Evolutionary conservation across 2,888 invertebrate genomes (phyloP).

Genomic region (Drosophila limbata): DNA sequence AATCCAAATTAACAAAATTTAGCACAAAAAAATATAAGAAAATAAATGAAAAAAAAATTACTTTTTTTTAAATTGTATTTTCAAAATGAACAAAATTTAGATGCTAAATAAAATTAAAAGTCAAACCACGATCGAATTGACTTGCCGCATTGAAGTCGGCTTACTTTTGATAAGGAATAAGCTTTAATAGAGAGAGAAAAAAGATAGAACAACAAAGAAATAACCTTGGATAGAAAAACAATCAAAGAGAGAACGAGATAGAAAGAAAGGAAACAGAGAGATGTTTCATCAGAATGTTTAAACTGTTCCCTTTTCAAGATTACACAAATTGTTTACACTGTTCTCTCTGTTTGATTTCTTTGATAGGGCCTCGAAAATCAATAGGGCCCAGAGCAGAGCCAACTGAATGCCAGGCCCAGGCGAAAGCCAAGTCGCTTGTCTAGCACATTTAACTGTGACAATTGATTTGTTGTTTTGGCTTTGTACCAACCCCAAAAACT

Average conservation of each 20-base stretch:
- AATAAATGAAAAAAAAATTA: no score
- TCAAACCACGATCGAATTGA: no score
- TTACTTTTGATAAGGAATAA: no score
- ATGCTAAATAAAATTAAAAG: no score
- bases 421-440: conserved; percentile 34
- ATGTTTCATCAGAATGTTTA: neutral
- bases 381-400: conserved; percentile 16
- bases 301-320: neutral
- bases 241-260: neutral
- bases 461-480: conserved; percentile 49
- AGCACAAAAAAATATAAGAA: no score
- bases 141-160: no score
- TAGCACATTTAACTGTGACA: conserved; percentile 57
- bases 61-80: no score
- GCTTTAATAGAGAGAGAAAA: no score
- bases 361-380: conserved; percentile 50
- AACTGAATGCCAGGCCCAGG: conserved; percentile 29
- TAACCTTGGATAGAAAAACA: neutral
- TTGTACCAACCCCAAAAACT: conserved; percentile 28
- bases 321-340: conserved; percentile 1
- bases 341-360: conserved; percentile 10
- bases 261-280: neutral
- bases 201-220: no score
- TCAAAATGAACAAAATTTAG: no score
- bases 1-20: neutral